Base-by-base conservation (phyloP, 1,140 invertebrate genomes). In the Vanessa atalanta region DNA sequence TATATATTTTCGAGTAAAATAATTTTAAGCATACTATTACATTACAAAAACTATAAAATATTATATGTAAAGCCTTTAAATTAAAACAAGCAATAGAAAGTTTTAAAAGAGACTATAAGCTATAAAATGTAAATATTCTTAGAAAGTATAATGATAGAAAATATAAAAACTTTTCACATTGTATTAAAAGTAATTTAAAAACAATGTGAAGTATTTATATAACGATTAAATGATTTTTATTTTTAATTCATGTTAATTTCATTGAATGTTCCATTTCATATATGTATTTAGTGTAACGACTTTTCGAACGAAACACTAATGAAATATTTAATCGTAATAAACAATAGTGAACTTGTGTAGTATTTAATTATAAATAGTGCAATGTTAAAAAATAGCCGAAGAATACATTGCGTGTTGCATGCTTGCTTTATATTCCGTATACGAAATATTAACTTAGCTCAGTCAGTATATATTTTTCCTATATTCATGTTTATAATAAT, bases 41-140 rank as follows among this genome's bases (percentile, higher is more conserved):
- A n/a, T n/a, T n/a, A 50, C 5, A 50, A 53, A 53, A 26, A 57
- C 1, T 57, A 57, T 57, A 12, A 26, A 61, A 61, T 26, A 43
- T 9, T 37, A 15, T 37, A 37, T 12, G 15, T 37, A 37, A 61
- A 61, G 14, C 14, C 31, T 61, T 15, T 5, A 37, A 8, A 6
- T n/a, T 60, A 23, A 65, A 3, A 51, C 37, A 51, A 47, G 66
- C 31, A 68, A 47, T 55, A 69, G 67, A 69, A 69, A 69, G 67
- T 69, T 67, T 37, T 23, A 55, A 67, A 69, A 69, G n/a, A 23
- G 37, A 69, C 43, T 43, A 47, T 69, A 23, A 69, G 43, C 47
- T 47, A 43, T 69, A 16, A 69, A 69, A 69, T 69, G n/a, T 43
- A 69, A 69, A 69, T 69, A 26, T 37, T 37, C 66, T 68, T 68